Percentiles rank a stretch among this genome's conserved stretches.
These are phyloP conservation scores for Blera fallax DNA, from an alignment of 2,888 invertebrate genomes.

Conservation along the genomic window DNA sequence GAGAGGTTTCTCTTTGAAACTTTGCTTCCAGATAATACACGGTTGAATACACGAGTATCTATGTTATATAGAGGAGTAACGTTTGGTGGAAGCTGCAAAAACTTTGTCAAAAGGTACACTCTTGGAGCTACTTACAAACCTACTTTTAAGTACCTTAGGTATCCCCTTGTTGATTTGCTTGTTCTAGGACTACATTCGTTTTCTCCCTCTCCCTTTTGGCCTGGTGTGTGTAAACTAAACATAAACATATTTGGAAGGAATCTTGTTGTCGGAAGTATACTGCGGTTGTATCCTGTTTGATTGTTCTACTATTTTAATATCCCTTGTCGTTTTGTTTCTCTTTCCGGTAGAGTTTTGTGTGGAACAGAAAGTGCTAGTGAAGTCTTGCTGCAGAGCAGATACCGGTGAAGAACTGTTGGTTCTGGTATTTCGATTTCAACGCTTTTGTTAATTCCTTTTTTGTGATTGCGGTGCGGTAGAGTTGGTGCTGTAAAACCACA, in stretches of 20 bases:
- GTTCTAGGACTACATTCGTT: neutral
- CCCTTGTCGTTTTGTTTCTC: neutral
- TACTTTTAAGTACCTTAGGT: constrained; percentile 16
- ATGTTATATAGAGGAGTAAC: neutral
- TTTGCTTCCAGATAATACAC: constrained; percentile 3
- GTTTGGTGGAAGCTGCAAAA: neutral
- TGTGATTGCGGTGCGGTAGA: neutral
- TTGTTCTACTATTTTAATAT: constrained; percentile 26
- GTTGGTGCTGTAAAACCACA: neutral
- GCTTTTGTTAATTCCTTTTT: neutral
- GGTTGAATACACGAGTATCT: neutral
- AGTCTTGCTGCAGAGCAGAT: neutral
- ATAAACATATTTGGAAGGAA: constrained; percentile 10
- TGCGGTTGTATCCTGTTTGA: constrained; percentile 29
- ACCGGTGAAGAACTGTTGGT: neutral
- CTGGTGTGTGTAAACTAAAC: neutral
- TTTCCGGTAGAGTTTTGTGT: neutral
- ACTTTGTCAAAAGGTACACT: neutral
- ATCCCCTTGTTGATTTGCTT: constrained; percentile 5
- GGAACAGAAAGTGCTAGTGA: neutral
- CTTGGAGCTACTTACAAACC: constrained; percentile 19
- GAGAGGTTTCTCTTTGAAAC: constrained; percentile 20
- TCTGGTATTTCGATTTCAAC: neutral
- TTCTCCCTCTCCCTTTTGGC: neutral
- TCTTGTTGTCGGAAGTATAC: neutral